Evolutionary conservation across 1,140 invertebrate species (phyloP).

Genomic region (Euura saliciscinereae): DNA sequence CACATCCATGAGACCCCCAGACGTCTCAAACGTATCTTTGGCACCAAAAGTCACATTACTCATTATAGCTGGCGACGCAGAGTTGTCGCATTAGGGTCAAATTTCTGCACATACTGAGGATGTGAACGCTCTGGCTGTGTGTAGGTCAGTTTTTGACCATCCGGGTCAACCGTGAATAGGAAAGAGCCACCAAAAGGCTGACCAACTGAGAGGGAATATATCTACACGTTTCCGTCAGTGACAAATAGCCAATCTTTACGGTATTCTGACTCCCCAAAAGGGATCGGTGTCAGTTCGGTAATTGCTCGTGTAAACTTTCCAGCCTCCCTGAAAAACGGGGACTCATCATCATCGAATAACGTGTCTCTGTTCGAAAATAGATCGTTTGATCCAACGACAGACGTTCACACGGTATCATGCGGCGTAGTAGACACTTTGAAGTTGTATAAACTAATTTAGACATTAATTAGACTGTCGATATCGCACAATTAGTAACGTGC

Average conservation of each 20-base stretch:
- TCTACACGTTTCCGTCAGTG: not conserved
- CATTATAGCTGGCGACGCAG: not conserved
- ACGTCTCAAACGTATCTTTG: not conserved
- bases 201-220: not conserved
- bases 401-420: not conserved
- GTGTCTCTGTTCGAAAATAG: not conserved
- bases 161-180: not conserved
- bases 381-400: not conserved
- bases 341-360: too few relatives aligned
- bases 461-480: not conserved
- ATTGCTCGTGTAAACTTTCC: constrained; percentile 2
- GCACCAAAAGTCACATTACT: constrained; percentile 5
- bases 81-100: constrained; percentile 5
- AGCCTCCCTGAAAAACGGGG: not conserved
- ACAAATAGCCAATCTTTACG: not conserved
- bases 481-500: not conserved
- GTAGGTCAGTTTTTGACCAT: not conserved
- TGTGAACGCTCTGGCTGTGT: not conserved
- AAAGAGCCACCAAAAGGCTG: not conserved
- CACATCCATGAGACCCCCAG: too few relatives aligned
- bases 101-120: not conserved
- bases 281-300: not conserved
- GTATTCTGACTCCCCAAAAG: not conserved
- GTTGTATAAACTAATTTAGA: not conserved
- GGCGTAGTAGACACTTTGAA: too few relatives aligned